These are phyloP conservation scores for Zaprionus tsacasi DNA, from an alignment of 1,140 invertebrate genomes.

Conservation along the genomic window DNA sequence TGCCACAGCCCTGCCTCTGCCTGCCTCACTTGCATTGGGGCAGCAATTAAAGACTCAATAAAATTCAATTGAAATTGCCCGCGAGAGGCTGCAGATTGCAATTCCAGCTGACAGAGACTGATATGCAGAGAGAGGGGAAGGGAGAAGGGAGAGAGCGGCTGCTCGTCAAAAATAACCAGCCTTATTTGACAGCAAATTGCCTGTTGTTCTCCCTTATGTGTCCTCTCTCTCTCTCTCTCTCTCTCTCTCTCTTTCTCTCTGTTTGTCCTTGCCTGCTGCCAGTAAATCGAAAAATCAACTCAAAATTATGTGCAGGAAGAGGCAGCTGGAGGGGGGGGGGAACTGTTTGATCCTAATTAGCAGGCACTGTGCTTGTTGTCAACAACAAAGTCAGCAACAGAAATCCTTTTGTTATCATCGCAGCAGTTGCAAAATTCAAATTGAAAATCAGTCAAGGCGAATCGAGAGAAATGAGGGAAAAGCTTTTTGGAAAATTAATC, in stretches of 20 bases:
- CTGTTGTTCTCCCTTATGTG: not conserved
- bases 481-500: not conserved
- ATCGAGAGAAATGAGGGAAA: not conserved
- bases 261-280: constrained; percentile 4
- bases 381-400: not conserved
- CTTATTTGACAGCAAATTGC: constrained; percentile 20
- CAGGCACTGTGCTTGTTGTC: not conserved
- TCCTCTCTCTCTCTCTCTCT: too few species aligned
- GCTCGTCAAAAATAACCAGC: constrained; percentile 18
- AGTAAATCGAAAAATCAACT: constrained; percentile 21
- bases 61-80: constrained; percentile 67
- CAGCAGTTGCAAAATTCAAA: constrained; percentile 1
- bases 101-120: constrained; percentile 35
- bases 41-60: constrained; percentile 78
- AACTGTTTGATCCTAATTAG: not conserved
- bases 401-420: not conserved
- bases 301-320: constrained; percentile 8
- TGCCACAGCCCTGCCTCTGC: not conserved
- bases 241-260: not conserved
- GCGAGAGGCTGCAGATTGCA: constrained; percentile 27
- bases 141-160: not conserved
- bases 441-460: not conserved
- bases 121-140: not conserved
- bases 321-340: not conserved
- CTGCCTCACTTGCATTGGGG: constrained; percentile 42